phyloP scores from a whole-genome alignment of 1,140 invertebrate species.

The Hermatobates lingyangjiaoensis region DNA sequence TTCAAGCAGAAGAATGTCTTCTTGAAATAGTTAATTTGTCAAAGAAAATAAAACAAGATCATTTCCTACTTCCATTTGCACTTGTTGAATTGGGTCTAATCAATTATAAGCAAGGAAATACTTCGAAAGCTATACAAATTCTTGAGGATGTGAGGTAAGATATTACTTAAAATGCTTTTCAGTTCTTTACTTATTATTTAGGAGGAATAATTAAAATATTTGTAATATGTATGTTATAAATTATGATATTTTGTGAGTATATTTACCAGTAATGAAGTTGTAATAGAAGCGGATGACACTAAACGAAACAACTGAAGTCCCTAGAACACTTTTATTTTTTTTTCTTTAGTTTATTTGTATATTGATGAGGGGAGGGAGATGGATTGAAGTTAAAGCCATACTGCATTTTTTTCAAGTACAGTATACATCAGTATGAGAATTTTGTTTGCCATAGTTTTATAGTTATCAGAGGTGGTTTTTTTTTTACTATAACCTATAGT shows the following conservation, averaged over 20 bases:
- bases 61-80: conserved; percentile 70
- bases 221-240: not conserved
- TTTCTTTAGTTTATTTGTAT: not conserved
- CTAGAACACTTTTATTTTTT: not conserved
- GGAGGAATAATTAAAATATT: not conserved
- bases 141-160: conserved; percentile 55
- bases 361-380: not conserved
- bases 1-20: conserved; percentile 59
- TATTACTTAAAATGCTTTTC: not conserved
- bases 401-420: no score
- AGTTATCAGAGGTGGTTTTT: no score
- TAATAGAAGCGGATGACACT: not conserved
- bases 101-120: conserved; percentile 42
- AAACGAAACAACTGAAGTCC: not conserved
- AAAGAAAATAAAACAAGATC: conserved; percentile 62
- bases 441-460: no score
- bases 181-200: conserved; percentile 1
- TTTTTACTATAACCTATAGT: no score
- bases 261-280: not conserved
- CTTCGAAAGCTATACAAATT: conserved; percentile 42
- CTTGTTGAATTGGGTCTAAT: conserved; percentile 69
- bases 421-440: no score
- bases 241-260: not conserved
- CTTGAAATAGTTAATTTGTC: conserved; percentile 45
- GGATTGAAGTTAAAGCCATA: not conserved